Percentiles rank a stretch among this genome's conserved stretches.
These are phyloP conservation scores for Fulica atra DNA, from an alignment of 2,113 vertebrate species.

Conservation along the genomic window DNA sequence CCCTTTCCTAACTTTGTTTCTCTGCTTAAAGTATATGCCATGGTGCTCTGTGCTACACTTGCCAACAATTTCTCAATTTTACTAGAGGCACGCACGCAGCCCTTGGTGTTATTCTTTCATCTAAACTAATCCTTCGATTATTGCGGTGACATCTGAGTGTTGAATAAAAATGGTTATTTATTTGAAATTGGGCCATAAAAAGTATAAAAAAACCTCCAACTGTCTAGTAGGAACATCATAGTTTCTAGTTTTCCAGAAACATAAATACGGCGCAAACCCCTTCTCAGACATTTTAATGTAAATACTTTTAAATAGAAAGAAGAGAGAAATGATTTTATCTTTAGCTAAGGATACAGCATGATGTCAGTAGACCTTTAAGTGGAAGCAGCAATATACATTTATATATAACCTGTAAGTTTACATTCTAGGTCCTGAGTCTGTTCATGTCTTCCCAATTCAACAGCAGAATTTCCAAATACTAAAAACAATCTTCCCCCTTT, in stretches of 20 bases:
- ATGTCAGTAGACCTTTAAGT: background rate
- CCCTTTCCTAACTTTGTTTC: background rate
- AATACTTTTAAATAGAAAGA: background rate
- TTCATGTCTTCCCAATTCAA: background rate
- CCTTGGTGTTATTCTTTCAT: background rate
- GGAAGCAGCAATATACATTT: background rate
- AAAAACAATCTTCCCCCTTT: background rate
- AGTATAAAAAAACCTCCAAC: background rate
- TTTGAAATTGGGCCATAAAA: background rate
- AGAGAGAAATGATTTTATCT: background rate
- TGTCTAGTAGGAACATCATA: background rate
- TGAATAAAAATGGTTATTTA: background rate
- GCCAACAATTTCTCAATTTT: background rate
- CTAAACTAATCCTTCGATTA: conserved; percentile 1
- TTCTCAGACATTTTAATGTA: background rate
- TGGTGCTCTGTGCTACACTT: background rate
- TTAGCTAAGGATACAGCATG: background rate
- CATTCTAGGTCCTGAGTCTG: background rate
- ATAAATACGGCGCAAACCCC: background rate
- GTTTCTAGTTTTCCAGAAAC: background rate
- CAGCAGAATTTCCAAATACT: background rate
- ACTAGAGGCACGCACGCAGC: background rate
- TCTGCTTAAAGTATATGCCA: background rate
- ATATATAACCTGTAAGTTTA: background rate
- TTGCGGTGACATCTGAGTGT: background rate